Conservation (phyloP, 2,888 invertebrate species). For the Sussaba pulchella region DNA sequence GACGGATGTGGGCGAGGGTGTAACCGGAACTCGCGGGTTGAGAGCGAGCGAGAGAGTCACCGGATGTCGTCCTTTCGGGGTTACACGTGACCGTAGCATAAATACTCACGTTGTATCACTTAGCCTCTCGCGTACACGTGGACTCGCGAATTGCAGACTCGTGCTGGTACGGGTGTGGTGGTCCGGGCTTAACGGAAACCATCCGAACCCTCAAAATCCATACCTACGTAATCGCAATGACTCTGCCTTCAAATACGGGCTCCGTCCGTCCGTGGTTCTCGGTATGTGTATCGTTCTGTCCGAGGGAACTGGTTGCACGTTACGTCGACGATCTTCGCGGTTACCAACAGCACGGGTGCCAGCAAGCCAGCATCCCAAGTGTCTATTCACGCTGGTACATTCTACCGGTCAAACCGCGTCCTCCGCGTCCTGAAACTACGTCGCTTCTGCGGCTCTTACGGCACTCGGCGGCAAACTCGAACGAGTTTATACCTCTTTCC, state of each 20-base stretch:
- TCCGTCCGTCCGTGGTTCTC: neutral
- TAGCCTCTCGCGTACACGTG: slow-evolving; percentile 70
- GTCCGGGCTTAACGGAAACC: slow-evolving; percentile 67
- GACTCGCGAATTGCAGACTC: slow-evolving; percentile 70
- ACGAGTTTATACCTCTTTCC: slow-evolving; percentile 2
- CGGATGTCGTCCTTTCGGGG: slow-evolving; percentile 61
- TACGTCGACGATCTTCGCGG: slow-evolving; percentile 50
- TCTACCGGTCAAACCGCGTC: neutral
- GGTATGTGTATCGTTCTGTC: slow-evolving; percentile 23
- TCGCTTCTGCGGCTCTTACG: neutral
- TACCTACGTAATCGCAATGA: slow-evolving; percentile 37
- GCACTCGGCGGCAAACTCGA: neutral
- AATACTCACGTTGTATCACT: slow-evolving; percentile 77
- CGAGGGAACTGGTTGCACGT: slow-evolving; percentile 35
- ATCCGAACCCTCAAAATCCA: slow-evolving; percentile 18
- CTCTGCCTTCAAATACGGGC: slow-evolving; percentile 17
- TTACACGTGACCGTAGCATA: slow-evolving; percentile 69
- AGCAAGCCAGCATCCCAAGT: slow-evolving; percentile 13
- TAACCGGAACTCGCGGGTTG: slow-evolving; percentile 51
- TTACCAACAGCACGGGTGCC: neutral
- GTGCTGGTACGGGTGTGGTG: slow-evolving; percentile 41
- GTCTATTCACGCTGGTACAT: slow-evolving; percentile 51
- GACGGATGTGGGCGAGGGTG: slow-evolving; percentile 44
- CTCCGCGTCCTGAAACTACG: neutral
- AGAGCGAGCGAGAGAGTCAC: slow-evolving; percentile 35